These are phyloP conservation scores for Spisula solida DNA, from an alignment of 2,888 invertebrate genomes.

Conservation along the genomic window DNA sequence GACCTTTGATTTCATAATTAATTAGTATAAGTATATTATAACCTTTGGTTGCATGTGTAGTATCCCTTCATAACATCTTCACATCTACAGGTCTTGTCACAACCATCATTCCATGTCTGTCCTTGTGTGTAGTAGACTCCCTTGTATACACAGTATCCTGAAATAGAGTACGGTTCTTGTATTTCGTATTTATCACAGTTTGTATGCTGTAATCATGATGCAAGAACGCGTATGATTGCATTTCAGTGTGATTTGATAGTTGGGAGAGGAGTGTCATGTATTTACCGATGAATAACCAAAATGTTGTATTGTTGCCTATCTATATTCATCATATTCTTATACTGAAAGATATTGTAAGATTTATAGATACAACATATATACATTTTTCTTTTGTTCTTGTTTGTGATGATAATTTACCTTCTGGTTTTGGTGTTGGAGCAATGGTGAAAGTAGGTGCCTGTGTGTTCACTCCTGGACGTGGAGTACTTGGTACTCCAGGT, in stretches of 20 bases:
- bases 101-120: slow-evolving; percentile 78
- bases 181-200: too few relatives aligned
- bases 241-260: too few relatives aligned
- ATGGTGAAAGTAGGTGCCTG: slow-evolving; percentile 41
- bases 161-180: neutral
- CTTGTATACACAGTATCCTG: slow-evolving; percentile 80
- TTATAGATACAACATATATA: too few relatives aligned
- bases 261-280: too few relatives aligned
- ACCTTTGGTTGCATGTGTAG: slow-evolving; percentile 76
- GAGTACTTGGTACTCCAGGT: slow-evolving; percentile 66
- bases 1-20: too few relatives aligned
- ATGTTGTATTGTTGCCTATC: too few relatives aligned
- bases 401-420: slow-evolving; percentile 27
- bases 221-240: too few relatives aligned
- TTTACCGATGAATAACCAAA: too few relatives aligned
- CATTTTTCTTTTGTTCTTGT: too few relatives aligned
- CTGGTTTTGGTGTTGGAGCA: slow-evolving; percentile 49
- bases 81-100: slow-evolving; percentile 77
- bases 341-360: too few relatives aligned
- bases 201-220: too few relatives aligned
- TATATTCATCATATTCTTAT: too few relatives aligned
- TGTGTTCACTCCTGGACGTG: slow-evolving; percentile 60
- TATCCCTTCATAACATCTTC: slow-evolving; percentile 73
- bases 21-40: neutral
- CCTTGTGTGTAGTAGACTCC: slow-evolving; percentile 78